Base-by-base conservation (phyloP, 2,888 invertebrate genomes). In the Dinocampus coccinellae region DNA sequence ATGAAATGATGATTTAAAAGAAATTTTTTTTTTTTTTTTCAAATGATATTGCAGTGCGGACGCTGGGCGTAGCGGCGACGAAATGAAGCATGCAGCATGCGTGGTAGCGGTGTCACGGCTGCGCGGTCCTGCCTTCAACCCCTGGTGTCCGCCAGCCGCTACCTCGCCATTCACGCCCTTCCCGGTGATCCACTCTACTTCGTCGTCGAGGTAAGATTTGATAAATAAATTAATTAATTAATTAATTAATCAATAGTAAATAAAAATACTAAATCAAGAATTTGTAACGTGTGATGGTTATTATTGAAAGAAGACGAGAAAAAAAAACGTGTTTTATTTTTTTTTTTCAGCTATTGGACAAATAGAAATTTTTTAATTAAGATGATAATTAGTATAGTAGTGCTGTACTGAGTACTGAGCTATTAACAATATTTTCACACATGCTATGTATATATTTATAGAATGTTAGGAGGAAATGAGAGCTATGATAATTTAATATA, bases 101-200 rank as follows among this genome's bases (percentile, higher is more conserved):
- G 87, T 84, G 87, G 87, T 87, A 87, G 87, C 85, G 85, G 87
- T 87, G 87, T 87, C 86, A 87, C 87, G 86, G 87, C 87, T 87
- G 87, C 86, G 87, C 87, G 87, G 87, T 87, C 87, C 85, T 87
- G 87, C 87, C 87, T 85, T 86, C 87, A 87, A 87, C 87, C 87
- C 83, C 85, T 87, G 86, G 86, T 87, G 82, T 86, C 87, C 85
- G 87, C 87, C 85, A 87, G 87, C 84, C 87, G 87, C 84, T 87
- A 87, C 81, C 87, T 87, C 84, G 87, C 87, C 83, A 84, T 87
- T 80, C 86, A 87, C 83, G 86, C 86, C 81, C 85, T 87, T 77
- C 85, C 87, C 75, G 87, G 87, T 84, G 87, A 90, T 81, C 90
- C 90, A 73, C 88, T 90, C 79, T 90, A 90, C 84, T 90, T 90